Base-by-base conservation (phyloP, 2,113 vertebrate species). In the Carollia perspicillata region DNA sequence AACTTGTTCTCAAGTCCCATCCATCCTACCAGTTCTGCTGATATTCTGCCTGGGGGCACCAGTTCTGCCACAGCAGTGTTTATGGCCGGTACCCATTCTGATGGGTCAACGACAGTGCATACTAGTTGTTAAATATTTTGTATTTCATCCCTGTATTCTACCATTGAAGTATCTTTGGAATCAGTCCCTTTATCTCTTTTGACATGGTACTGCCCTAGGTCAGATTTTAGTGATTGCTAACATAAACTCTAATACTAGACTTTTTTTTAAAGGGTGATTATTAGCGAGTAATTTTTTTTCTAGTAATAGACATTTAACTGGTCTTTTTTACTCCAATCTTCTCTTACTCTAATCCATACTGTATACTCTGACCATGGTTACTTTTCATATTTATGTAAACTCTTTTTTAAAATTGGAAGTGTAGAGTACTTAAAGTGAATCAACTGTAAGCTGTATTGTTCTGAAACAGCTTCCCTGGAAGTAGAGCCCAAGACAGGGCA, bases 191-290 rank as follows among this genome's bases (percentile, higher is more conserved):
- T 93, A n/a, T 94, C 30, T 84, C 49, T 84, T 47, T 35, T 85
- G 75, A 84, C 28, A 28, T 71, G 23, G 8, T 44, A 66, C 74
- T 81, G 18, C 13, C 74, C 68, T 85, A 18, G 53, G 47, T 90
- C 22, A 89, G 51, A 84, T 66, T 84, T 94, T 77, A 81, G 35
- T 93, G 92, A 77, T 63, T 81, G 86, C 53, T 86, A 66, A 47
- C 65, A 30, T 68, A 69, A 83, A 89, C 40, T 95, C 58, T 40
- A 74, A n/a, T 28, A 71, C 71, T 66, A 26, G 3, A 37, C 20
- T 79, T 35, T 90, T 89, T 89, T 69, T 49, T 11, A 3, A 51
- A 51, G 75, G 17, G 7, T 60, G 20, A 53, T 89, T 49, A 69
- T 88, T 79, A 74, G 35, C 14, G 30, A 51, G 10, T 89, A 74